phyloP scores from a whole-genome alignment of 2,113 vertebrate species.

The Lagopus muta region DNA sequence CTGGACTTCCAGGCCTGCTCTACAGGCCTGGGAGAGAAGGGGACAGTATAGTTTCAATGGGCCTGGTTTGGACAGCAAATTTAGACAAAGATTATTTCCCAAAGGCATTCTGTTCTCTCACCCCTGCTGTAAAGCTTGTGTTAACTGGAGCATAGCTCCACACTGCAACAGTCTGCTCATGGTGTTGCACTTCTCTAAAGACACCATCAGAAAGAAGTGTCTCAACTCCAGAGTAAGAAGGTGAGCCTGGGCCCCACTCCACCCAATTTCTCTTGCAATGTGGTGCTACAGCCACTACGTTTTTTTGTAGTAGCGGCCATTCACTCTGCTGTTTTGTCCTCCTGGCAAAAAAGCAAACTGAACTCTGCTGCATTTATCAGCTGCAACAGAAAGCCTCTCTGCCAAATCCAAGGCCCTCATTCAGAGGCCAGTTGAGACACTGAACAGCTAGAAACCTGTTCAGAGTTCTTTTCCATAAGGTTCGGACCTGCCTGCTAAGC shows the following conservation, averaged over 20 bases:
- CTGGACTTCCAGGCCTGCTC: neutral
- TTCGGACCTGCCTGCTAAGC: neutral
- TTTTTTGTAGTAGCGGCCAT: neutral
- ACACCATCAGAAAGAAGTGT: neutral
- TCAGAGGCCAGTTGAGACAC: neutral
- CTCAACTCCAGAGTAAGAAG: neutral
- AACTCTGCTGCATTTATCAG: neutral
- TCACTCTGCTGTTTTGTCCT: neutral
- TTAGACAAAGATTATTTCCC: neutral
- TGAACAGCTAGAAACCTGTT: accelerated
- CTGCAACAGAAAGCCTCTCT: neutral
- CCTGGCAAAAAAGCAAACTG: neutral
- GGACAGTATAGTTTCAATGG: neutral
- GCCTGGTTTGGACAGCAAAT: neutral
- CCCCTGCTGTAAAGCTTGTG: accelerated
- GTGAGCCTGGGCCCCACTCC: neutral
- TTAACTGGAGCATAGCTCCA: neutral
- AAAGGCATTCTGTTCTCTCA: neutral
- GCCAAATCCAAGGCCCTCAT: neutral
- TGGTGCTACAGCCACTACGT: neutral
- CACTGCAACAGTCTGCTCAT: neutral
- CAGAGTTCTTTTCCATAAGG: neutral
- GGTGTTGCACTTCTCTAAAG: neutral
- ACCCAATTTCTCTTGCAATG: neutral
- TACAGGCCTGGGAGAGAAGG: neutral